phyloP scores from a whole-genome alignment of 2,113 vertebrate species.

The Petrocephalus microphthalmus region DNA sequence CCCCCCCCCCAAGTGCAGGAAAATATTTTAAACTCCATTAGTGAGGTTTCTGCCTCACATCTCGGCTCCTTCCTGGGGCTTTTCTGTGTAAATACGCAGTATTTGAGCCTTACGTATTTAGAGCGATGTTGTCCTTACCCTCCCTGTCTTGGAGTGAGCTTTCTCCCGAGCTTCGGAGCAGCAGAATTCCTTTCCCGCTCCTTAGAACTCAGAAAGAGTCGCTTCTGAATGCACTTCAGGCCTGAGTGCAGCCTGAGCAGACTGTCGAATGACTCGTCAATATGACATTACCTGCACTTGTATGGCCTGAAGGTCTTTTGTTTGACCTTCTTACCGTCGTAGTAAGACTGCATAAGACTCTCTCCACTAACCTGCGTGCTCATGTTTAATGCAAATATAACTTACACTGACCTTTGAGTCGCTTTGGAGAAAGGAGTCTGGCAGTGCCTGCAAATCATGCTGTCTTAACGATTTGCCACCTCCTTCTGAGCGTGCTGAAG shows the following conservation, averaged over 20 bases:
- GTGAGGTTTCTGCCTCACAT: constrained; percentile 24
- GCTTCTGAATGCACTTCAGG: not conserved
- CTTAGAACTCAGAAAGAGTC: not conserved
- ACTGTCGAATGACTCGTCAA: not conserved
- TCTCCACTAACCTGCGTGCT: not conserved
- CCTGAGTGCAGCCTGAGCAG: not conserved
- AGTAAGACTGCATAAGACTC: not conserved
- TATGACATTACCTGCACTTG: not conserved
- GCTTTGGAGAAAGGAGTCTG: not conserved
- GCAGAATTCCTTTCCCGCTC: not conserved
- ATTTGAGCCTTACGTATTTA: not conserved
- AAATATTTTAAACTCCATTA: constrained; percentile 29
- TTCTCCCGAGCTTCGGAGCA: not conserved
- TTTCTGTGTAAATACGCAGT: not conserved
- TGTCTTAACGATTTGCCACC: not conserved
- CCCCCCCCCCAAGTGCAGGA: not conserved
- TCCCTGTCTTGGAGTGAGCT: not conserved
- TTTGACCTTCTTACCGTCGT: not conserved
- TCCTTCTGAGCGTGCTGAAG: not conserved
- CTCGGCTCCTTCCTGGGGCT: not conserved
- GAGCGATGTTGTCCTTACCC: too few relatives aligned
- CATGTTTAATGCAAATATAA: not conserved
- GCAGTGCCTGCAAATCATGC: not conserved
- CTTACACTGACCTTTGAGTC: not conserved
- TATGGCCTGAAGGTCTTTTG: not conserved